Conservation (phyloP, 2,113 vertebrate genomes). For the Empidonax traillii region DNA sequence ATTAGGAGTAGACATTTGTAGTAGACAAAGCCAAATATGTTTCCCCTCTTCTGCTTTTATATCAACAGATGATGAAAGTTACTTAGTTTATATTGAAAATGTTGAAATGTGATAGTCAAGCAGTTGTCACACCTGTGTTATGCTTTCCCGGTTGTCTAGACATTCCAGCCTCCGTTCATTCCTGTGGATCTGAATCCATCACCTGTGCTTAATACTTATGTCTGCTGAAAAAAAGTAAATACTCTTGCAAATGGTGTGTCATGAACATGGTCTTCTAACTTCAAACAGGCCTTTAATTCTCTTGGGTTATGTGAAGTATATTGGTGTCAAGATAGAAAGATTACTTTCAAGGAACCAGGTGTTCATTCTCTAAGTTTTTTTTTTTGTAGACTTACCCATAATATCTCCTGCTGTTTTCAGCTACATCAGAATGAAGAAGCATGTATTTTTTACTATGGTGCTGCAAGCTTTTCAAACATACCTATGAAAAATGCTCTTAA, state of each 20-base stretch:
- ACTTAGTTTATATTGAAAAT: constrained; percentile 52
- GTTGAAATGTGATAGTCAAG: constrained; percentile 53
- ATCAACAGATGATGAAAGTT: constrained; percentile 59
- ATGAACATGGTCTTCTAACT: constrained; percentile 47
- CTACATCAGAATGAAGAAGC: neutral
- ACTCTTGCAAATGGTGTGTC: constrained; percentile 53
- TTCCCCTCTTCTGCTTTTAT: constrained; percentile 56
- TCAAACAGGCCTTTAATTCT: constrained; percentile 59
- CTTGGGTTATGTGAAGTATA: constrained; percentile 52
- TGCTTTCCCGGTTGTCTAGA: constrained; percentile 64
- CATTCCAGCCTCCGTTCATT: constrained; percentile 60
- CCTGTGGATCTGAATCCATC: constrained; percentile 54
- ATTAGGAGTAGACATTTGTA: constrained; percentile 34
- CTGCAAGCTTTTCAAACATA: neutral
- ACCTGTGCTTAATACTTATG: constrained; percentile 48
- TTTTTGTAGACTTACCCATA: neutral
- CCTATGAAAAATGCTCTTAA: neutral
- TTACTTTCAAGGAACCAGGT: constrained; percentile 61
- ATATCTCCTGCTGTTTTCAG: neutral
- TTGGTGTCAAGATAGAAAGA: constrained; percentile 71
- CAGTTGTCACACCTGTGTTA: constrained; percentile 67
- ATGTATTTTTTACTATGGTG: neutral
- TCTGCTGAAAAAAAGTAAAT: constrained; percentile 58
- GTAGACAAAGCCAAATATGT: constrained; percentile 58
- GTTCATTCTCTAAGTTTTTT: neutral